These are phyloP conservation scores for Ictidomys tridecemlineatus DNA, from an alignment of 2,113 vertebrate genomes.

Conservation along the genomic window DNA sequence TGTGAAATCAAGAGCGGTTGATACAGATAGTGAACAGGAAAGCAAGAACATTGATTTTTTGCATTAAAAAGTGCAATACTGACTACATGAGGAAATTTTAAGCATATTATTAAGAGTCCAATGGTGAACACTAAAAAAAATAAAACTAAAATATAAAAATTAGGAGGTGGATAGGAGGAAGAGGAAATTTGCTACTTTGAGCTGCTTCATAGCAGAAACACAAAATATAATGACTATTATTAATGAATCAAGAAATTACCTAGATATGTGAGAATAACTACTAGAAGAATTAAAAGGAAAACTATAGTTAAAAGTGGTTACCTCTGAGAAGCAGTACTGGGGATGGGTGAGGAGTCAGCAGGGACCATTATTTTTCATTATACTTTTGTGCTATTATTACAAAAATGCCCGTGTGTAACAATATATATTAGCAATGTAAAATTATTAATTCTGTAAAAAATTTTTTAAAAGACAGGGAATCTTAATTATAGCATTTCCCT, in stretches of 20 bases:
- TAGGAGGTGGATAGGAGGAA: background rate
- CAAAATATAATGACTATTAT: background rate
- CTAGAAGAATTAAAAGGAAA: constrained; percentile 33
- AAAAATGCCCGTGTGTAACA: constrained; percentile 48
- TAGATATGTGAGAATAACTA: background rate
- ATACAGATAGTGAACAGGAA: background rate
- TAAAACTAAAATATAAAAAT: background rate
- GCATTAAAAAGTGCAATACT: background rate
- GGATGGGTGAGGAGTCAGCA: background rate
- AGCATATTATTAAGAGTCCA: background rate
- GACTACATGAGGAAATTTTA: background rate
- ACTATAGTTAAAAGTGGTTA: background rate
- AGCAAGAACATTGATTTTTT: background rate
- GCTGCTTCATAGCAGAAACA: background rate
- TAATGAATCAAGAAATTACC: constrained; percentile 58
- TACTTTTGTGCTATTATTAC: constrained; percentile 14
- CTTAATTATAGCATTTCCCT: constrained; percentile 66
- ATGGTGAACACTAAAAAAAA: background rate
- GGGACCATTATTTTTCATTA: constrained; percentile 57
- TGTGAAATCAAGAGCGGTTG: background rate
- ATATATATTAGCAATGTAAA: constrained; percentile 41
- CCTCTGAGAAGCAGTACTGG: background rate
- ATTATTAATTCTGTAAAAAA: constrained; percentile 49
- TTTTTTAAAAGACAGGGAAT: constrained; percentile 29
- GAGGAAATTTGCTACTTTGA: background rate